These are phyloP conservation scores for Doryteuthis pealeii DNA, from an alignment of 1,140 invertebrate species.

Conservation along the genomic window DNA sequence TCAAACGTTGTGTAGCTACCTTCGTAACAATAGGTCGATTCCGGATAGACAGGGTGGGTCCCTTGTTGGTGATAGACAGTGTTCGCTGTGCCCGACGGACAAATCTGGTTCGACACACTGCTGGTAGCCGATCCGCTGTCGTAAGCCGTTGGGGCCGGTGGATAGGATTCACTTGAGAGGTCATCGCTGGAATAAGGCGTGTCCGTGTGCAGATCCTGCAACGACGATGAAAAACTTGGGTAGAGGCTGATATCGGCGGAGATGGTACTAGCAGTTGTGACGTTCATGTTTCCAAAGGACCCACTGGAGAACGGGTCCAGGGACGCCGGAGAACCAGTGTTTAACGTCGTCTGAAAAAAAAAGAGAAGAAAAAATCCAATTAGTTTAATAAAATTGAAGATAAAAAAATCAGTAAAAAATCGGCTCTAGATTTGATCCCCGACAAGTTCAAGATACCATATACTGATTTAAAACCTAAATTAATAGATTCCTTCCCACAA, in stretches of 20 bases:
- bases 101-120: slow-evolving; percentile 19
- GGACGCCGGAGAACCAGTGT: slow-evolving; percentile 6
- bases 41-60: slow-evolving; percentile 27
- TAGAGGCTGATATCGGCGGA: slow-evolving; percentile 12
- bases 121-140: not conserved
- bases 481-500: too few relatives aligned
- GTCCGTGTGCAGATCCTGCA: slow-evolving; percentile 42
- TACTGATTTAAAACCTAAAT: too few relatives aligned
- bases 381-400: not conserved
- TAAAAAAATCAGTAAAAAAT: not conserved
- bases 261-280: slow-evolving; percentile 2
- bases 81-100: slow-evolving; percentile 10
- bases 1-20: slow-evolving; percentile 36
- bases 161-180: slow-evolving; percentile 33
- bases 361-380: not conserved
- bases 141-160: slow-evolving; percentile 22
- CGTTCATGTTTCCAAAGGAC: slow-evolving; percentile 8
- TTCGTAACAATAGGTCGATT: slow-evolving; percentile 40
- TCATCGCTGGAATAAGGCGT: slow-evolving; percentile 30
- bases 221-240: slow-evolving; percentile 31
- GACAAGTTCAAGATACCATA: too few relatives aligned
- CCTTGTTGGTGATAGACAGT: slow-evolving; percentile 15
- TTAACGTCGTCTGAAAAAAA: slow-evolving; percentile 16
- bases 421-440: not conserved
- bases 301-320: slow-evolving; percentile 10